Base-by-base conservation (phyloP, 2,113 vertebrate species). In the Hydrochoerus hydrochaeris region DNA sequence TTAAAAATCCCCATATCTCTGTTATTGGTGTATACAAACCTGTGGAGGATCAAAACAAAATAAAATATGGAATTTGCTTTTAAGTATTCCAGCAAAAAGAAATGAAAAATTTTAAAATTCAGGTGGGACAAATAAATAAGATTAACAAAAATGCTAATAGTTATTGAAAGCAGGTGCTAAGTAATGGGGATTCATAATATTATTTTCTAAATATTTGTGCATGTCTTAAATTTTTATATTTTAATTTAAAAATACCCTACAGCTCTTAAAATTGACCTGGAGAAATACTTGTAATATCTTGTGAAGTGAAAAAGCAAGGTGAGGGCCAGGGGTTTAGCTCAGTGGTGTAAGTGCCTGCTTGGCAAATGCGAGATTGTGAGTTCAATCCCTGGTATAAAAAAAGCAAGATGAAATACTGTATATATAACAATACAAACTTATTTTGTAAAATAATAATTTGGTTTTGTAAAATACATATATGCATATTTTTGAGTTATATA, bases 41-140 rank as follows among this genome's bases (percentile, higher is more conserved):
- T 54, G 54, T 49, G 80, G 41, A 26, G 13, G 17, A 54, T 69
- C 65, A 93, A 95, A 90, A 65, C 63, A 94, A 81, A 9, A 69
- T 17, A 58, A 90, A 91, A 8, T 62, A 22, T 87, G 22, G 16
- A 7, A 13, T 87, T 86, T 94, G 1, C 41, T 81, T 95, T 46
- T 60, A 96, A 85, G n/a, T 58, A 63, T 83, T 62, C 38, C 82
- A 85, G 63, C n/a, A 95, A 95, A 94, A 96, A 86, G 30, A 83
- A 91, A 85, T 46, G 28, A 87, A 85, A 94, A 81, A 85, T 24
- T 52, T 26, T 84, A 88, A 94, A 81, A 85, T 30, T 44, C 32
- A 44, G 32, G 30, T 26, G 0, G 14, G 73, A 94, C 8, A 82
- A 38, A 80, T 80, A 89, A 73, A 95, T 85, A 52, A 58, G 46